Base-by-base conservation (phyloP, 1,140 invertebrate species). In the Colletes gigas region DNA sequence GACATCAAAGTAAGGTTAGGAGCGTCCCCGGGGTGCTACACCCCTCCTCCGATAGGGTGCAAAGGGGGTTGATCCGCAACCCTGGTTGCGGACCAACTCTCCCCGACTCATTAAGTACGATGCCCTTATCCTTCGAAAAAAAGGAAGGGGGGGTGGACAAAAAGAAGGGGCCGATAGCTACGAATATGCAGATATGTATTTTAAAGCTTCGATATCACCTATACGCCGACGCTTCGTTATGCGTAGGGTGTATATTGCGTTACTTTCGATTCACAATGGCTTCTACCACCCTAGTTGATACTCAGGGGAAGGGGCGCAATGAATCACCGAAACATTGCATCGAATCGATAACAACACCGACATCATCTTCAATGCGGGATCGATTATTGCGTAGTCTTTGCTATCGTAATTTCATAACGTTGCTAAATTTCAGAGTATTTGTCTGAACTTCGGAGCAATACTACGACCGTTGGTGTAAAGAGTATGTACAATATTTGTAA, bases 141-240 rank as follows among this genome's bases (percentile, higher is more conserved):
- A 72, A 82, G 57, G 9, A 30, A 52, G 54, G 47, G 80, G 60
- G 68, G 60, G 39, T 66, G 69, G 50, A 68, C 15, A 57, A 41
- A 68, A 79, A 81, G 85, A 65, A 72, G 44, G 79, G 82, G 71
- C 63, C 67, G 79, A 83, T 80, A 81, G 68, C 76, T 82, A 83
- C 81, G 74, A 84, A 81, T 91, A 92, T 92, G 89, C 90, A 91
- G 90, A 91, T 91, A 89, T 88, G 88, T 88, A 88, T 90, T 92
- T 92, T 90, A 90, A 92, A 91, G 90, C 90, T 89, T 93, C 91
- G 88, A 92, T 92, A 91, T 91, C 84, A 89, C 88, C 90, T 90
- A 90, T 89, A 88, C 83, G 69, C 77, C 78, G 85, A 87, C 83
- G 89, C 88, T 90, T 90, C 87, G 89, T 90, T 91, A 90, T 81